A percentile compares a stretch with the other conserved stretches of the same genome.
Conservation (phyloP, 2,113 vertebrate species). For the Sylvilagus bachmani region DNA sequence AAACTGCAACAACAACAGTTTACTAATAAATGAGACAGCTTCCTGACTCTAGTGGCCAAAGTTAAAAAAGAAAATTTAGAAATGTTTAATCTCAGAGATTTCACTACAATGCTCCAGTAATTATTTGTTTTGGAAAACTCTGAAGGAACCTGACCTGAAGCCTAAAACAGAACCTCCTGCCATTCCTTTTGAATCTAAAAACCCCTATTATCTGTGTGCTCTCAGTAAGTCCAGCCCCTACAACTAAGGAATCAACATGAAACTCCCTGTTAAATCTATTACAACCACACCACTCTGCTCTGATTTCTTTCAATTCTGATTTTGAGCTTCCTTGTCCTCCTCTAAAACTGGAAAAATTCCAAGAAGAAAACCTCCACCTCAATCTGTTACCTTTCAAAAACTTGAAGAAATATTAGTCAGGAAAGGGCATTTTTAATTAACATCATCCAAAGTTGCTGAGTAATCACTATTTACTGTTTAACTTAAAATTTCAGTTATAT, state of each 20-base stretch:
- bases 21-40: conserved; percentile 54
- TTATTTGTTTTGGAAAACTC: conserved; percentile 36
- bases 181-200: conserved; percentile 63
- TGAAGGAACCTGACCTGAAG: conserved; percentile 32
- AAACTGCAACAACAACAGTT: conserved; percentile 50
- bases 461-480: conserved; percentile 4
- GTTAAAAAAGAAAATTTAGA: conserved; percentile 65
- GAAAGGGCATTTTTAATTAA: conserved; percentile 51
- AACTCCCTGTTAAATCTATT: conserved; percentile 28
- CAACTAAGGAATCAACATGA: conserved; percentile 28
- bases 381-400: conserved; percentile 29
- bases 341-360: conserved; percentile 14
- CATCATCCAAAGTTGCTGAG: conserved; percentile 32
- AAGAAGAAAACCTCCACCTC: background rate
- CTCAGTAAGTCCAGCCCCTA: conserved; percentile 29
- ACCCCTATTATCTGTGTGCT: background rate
- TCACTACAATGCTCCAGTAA: conserved; percentile 62
- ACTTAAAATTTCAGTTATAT: conserved; percentile 42
- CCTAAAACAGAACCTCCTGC: conserved; percentile 34
- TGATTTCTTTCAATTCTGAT: conserved; percentile 52
- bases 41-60: conserved; percentile 50
- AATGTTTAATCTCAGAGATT: conserved; percentile 49
- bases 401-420: background rate
- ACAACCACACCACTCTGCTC: conserved; percentile 30
- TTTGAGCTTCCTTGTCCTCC: conserved; percentile 28